Conservation (phyloP, 2,888 invertebrate species). For the Pimpla rufipes region DNA sequence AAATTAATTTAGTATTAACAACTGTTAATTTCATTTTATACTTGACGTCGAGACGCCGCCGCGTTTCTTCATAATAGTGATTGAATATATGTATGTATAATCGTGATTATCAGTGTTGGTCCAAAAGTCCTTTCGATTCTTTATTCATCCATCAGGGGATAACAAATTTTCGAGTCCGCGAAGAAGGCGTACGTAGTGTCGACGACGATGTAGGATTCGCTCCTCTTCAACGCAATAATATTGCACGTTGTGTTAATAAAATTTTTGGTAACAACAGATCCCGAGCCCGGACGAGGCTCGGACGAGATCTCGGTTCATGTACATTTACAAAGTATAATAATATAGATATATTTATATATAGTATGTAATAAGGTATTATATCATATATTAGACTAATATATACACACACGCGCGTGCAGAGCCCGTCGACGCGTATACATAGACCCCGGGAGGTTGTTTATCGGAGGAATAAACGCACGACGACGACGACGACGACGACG, state of each 20-base stretch:
- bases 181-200: background rate
- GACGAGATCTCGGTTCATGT: conserved; percentile 35
- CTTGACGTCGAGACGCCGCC: too few relatives aligned
- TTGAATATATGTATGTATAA: background rate
- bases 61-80: background rate
- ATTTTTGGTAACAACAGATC: conserved; percentile 33
- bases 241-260: conserved; percentile 27
- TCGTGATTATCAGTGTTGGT: conserved; percentile 40
- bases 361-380: conserved; percentile 25
- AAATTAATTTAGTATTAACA: too few relatives aligned
- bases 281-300: conserved; percentile 35
- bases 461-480: conserved; percentile 7
- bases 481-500: background rate
- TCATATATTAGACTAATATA: conserved; percentile 44
- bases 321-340: conserved; percentile 39
- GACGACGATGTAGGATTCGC: background rate
- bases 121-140: conserved; percentile 39
- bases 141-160: conserved; percentile 41
- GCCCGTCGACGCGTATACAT: conserved; percentile 28
- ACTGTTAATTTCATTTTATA: too few relatives aligned
- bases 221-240: conserved; percentile 9
- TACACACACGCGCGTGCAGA: conserved; percentile 38
- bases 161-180: conserved; percentile 38
- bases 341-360: too few relatives aligned
- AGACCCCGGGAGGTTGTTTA: background rate